phyloP scores from a whole-genome alignment of 2,797 vertebrate genomes.

The Gallirallus australis region DNA sequence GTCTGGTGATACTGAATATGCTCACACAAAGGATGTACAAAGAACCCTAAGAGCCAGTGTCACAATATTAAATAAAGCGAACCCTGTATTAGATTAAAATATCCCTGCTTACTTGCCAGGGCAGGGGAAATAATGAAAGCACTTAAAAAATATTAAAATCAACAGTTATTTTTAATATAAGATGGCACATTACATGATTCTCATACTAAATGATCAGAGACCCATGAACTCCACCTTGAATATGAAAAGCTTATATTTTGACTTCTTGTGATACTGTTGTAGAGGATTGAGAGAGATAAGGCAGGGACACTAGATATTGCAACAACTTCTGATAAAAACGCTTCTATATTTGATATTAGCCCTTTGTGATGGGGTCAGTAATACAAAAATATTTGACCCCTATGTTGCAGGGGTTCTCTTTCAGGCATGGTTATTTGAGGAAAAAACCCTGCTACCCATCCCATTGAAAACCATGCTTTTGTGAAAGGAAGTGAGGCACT shows the following conservation, averaged over 20 bases:
- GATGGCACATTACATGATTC: not conserved
- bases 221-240: not conserved
- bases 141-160: no score
- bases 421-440: not conserved
- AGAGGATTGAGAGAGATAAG: not conserved
- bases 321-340: not conserved
- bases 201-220: not conserved
- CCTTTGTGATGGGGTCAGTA: not conserved
- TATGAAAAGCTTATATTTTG: not conserved
- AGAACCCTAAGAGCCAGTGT: not conserved
- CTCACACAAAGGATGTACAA: not conserved
- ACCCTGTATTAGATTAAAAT: not conserved
- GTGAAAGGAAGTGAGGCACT: not conserved
- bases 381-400: not conserved
- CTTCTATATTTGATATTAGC: not conserved
- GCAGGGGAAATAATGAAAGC: not conserved
- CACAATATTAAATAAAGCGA: not conserved
- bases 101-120: not conserved
- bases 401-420: not conserved
- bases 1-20: not conserved
- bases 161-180: not conserved
- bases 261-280: not conserved
- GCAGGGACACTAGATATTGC: not conserved
- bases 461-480: not conserved
- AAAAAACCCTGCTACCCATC: not conserved